Evolutionary conservation across 2,888 invertebrate genomes (phyloP).

Genomic region (Heteropelma amictum): DNA sequence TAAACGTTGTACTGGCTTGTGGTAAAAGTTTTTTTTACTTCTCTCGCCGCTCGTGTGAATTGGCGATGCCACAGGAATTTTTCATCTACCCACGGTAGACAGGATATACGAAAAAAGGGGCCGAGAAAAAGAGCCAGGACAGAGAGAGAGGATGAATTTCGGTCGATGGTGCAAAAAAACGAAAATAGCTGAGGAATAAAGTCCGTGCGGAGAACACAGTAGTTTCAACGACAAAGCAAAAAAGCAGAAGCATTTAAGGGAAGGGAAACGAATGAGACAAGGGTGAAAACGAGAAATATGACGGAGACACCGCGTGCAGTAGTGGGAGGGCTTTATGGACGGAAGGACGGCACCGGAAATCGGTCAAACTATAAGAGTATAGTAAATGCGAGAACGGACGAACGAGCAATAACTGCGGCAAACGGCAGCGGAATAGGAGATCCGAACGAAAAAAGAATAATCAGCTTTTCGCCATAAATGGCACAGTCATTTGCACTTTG

Average conservation of each 20-base stretch:
- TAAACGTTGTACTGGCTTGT: conserved; percentile 8
- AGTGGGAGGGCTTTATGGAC: conserved; percentile 26
- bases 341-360: conserved; percentile 62
- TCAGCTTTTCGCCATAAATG: too few species aligned
- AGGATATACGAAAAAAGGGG: conserved; percentile 31
- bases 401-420: conserved; percentile 38
- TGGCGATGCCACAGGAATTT: conserved; percentile 45
- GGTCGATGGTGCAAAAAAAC: conserved; percentile 42
- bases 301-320: conserved; percentile 35
- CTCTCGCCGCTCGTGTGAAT: conserved; percentile 41
- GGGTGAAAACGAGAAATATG: conserved; percentile 23
- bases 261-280: not conserved
- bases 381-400: conserved; percentile 45
- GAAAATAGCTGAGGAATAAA: conserved; percentile 38
- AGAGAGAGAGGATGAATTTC: conserved; percentile 27
- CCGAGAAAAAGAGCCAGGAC: not conserved
- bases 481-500: not conserved
- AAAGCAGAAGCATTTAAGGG: conserved; percentile 22
- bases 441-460: not conserved
- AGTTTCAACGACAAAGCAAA: conserved; percentile 37
- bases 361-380: conserved; percentile 57
- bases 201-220: conserved; percentile 7
- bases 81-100: conserved; percentile 9
- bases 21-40: conserved; percentile 4
- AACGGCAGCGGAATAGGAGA: conserved; percentile 6